Conservation (phyloP, 1,140 invertebrate genomes). For the Neodiprion pinetum region DNA sequence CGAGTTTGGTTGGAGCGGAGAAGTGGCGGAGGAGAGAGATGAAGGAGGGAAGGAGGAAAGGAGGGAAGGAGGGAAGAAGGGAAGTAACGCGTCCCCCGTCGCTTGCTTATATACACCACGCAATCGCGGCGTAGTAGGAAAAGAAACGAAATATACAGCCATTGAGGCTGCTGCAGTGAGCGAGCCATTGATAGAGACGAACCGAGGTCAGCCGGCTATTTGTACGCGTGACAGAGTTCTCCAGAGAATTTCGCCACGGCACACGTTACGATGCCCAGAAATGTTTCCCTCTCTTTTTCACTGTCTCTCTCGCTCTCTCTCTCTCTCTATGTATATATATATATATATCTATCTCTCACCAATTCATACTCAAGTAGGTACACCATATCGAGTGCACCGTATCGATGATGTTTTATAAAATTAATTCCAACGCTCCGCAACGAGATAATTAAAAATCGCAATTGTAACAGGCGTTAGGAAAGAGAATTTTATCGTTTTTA, state of each 20-base stretch:
- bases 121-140: background rate
- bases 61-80: background rate
- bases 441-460: too few species aligned
- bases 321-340: background rate
- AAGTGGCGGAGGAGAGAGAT: background rate
- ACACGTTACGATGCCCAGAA: constrained; percentile 24
- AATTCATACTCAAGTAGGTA: too few species aligned
- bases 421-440: too few species aligned
- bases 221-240: constrained; percentile 61
- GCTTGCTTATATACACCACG: background rate
- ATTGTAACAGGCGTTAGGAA: too few species aligned
- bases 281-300: background rate
- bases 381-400: too few species aligned
- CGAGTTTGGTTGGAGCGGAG: background rate
- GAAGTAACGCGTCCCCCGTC: background rate
- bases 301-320: background rate
- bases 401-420: too few species aligned
- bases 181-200: constrained; percentile 59
- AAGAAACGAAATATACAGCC: constrained; percentile 34
- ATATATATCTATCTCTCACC: background rate
- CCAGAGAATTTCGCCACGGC: constrained; percentile 49
- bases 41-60: background rate
- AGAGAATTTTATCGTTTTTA: too few species aligned
- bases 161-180: constrained; percentile 49
- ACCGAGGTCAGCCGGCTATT: constrained; percentile 61